These are phyloP conservation scores for Pseudonaja textilis DNA, from an alignment of 2,113 vertebrate species.

Conservation along the genomic window DNA sequence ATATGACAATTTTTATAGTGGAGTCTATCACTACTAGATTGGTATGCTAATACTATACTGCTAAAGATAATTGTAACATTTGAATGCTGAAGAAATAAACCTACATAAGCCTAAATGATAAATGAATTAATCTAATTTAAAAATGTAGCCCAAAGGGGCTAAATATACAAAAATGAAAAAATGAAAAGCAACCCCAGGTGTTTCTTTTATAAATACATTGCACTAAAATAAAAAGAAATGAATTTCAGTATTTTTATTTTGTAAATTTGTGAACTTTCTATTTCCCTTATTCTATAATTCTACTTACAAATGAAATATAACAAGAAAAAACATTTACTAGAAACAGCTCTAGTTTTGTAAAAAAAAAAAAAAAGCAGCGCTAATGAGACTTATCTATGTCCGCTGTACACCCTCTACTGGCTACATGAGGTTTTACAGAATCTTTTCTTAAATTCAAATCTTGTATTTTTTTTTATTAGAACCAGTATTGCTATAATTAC, in stretches of 20 bases:
- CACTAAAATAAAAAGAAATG: not conserved
- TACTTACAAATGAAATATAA: not conserved
- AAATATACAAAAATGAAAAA: not conserved
- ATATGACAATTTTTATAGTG: not conserved
- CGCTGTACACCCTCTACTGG: slow-evolving; percentile 11
- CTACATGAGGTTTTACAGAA: not conserved
- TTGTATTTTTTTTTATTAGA: not conserved
- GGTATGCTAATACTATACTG: not conserved
- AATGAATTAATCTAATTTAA: not conserved
- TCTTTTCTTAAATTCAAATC: not conserved
- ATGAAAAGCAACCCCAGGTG: not conserved
- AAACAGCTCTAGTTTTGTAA: not conserved
- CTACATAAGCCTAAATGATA: not conserved
- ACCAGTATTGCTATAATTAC: not conserved
- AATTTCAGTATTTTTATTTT: not conserved
- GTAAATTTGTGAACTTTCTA: not conserved
- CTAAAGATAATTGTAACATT: not conserved
- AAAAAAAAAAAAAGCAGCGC: not conserved
- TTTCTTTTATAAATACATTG: not conserved
- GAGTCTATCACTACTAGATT: not conserved
- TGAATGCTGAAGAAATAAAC: not conserved
- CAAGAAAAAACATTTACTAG: not conserved
- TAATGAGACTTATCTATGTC: not conserved
- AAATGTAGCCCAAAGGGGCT: not conserved
- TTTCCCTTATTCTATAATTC: not conserved